A percentile compares a stretch with the other conserved stretches of the same genome.
Evolutionary conservation across 2,888 invertebrate species (phyloP).

Genomic region (Mechanitis messenoides): DNA sequence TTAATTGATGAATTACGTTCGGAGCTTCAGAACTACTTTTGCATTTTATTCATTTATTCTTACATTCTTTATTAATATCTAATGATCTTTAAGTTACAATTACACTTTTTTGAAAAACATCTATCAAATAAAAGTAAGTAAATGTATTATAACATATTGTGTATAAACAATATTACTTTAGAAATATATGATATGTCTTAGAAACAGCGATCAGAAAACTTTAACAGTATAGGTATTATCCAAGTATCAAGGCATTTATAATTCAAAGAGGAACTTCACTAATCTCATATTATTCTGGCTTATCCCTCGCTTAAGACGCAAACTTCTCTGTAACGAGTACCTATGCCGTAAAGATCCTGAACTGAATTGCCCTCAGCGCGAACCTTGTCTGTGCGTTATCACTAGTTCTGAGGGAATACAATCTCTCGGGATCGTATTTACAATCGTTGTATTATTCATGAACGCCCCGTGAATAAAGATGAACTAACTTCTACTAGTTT

Average conservation of each 20-base stretch:
- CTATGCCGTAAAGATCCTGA: constrained; percentile 54
- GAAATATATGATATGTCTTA: neutral
- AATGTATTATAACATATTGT: neutral
- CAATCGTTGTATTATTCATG: constrained; percentile 67
- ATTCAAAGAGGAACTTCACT: constrained; percentile 37
- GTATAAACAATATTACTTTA: neutral
- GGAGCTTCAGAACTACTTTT: neutral
- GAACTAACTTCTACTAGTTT: constrained; percentile 50
- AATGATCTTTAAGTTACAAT: neutral
- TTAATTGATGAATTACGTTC: neutral
- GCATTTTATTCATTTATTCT: neutral
- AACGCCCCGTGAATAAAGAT: constrained; percentile 67
- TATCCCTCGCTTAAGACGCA: constrained; percentile 47
- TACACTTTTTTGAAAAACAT: neutral
- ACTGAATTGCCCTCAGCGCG: constrained; percentile 45
- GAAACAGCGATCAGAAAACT: constrained; percentile 1
- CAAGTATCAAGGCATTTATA: constrained; percentile 24
- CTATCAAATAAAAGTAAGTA: too few relatives aligned
- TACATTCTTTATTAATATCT: too few relatives aligned
- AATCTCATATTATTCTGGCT: constrained; percentile 53
- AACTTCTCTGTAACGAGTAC: constrained; percentile 42
- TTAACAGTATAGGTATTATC: constrained; percentile 11
- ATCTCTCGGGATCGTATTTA: constrained; percentile 58
- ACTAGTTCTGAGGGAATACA: constrained; percentile 41
- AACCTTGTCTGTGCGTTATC: constrained; percentile 48